These are phyloP conservation scores for Dendrolimus kikuchii DNA, from an alignment of 1,140 invertebrate genomes.

Conservation along the genomic window DNA sequence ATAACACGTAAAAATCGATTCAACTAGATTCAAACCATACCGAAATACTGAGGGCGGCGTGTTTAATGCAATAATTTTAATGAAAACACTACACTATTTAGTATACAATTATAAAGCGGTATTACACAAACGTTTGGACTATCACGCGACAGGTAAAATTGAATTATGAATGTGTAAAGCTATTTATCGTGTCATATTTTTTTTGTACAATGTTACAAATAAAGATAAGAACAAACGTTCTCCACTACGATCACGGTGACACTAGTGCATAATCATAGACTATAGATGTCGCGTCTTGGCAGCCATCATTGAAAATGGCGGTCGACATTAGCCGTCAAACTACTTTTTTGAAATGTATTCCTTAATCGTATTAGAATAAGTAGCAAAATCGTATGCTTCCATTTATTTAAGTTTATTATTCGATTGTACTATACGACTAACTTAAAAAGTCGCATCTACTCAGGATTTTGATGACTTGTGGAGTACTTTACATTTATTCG, in stretches of 20 bases:
- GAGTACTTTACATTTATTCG: constrained; percentile 30
- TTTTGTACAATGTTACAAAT: not conserved
- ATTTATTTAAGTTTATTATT: constrained; percentile 37
- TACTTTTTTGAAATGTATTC: constrained; percentile 18
- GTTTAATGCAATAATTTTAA: constrained; percentile 51
- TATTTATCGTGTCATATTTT: constrained; percentile 41
- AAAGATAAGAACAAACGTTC: constrained; percentile 3
- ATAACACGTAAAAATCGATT: constrained; percentile 70
- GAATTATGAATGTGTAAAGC: constrained; percentile 18
- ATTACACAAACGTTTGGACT: no score
- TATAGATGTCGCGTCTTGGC: constrained; percentile 60
- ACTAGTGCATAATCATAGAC: constrained; percentile 38
- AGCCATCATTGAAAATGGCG: constrained; percentile 64
- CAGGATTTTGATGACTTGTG: constrained; percentile 19
- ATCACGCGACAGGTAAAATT: not conserved
- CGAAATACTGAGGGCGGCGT: constrained; percentile 51
- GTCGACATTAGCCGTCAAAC: constrained; percentile 46
- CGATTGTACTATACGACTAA: constrained; percentile 52
- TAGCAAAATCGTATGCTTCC: constrained; percentile 17
- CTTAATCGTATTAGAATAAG: constrained; percentile 14
- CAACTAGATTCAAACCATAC: constrained; percentile 56
- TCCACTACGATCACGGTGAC: constrained; percentile 44
- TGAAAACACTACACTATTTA: not conserved
- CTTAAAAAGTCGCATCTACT: constrained; percentile 30
- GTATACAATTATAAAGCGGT: no score